phyloP scores from a whole-genome alignment of 2,888 invertebrate species.

The Protonemura montana region DNA sequence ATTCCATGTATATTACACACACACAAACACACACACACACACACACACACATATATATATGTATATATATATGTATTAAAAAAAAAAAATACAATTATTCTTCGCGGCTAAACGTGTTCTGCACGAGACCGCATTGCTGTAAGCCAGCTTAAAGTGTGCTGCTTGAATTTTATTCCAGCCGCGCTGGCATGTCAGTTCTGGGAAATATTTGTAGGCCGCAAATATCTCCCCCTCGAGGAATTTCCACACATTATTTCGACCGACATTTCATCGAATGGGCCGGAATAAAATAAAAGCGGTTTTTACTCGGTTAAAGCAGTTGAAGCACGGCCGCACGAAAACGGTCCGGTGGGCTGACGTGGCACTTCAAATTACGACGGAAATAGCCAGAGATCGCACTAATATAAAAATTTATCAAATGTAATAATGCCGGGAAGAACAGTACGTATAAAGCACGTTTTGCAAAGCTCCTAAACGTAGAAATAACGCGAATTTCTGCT shows the following conservation, averaged over 20 bases:
- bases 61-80: too few relatives aligned
- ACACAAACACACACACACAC: too few relatives aligned
- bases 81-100: background rate
- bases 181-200: background rate
- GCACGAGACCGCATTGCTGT: background rate
- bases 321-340: background rate
- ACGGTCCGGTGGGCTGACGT: background rate
- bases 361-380: background rate
- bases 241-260: background rate
- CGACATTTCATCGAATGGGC: conserved; percentile 4
- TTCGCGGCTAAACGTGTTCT: background rate
- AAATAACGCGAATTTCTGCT: background rate
- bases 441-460: background rate
- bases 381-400: background rate
- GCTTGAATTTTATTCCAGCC: background rate
- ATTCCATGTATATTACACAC: too few relatives aligned
- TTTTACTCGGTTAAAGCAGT: background rate
- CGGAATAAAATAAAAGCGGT: background rate
- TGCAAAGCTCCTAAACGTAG: background rate
- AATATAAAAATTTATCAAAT: conserved; percentile 5
- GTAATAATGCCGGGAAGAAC: background rate
- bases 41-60: too few relatives aligned
- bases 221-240: conserved; percentile 5
- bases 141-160: background rate
- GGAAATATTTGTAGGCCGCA: conserved; percentile 7